phyloP scores from a whole-genome alignment of 2,113 vertebrate species.

The Pomatorhinus ruficollis region DNA sequence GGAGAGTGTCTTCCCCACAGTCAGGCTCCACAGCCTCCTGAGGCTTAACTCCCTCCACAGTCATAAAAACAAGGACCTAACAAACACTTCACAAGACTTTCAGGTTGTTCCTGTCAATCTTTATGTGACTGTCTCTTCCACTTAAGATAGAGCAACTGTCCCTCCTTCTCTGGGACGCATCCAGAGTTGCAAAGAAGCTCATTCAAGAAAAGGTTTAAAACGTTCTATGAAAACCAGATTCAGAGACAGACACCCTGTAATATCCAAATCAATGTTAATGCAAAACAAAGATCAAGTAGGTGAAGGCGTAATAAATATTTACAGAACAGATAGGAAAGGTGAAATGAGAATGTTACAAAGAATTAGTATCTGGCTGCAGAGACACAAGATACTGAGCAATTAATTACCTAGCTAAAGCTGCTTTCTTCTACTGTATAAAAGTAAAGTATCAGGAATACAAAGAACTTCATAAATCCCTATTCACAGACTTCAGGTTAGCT shows the following conservation, averaged over 20 bases:
- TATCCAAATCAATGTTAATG: not conserved
- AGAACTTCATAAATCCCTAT: not conserved
- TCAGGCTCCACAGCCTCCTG: too few species aligned
- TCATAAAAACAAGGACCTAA: not conserved
- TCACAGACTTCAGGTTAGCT: not conserved
- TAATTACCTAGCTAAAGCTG: not conserved
- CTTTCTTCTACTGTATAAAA: not conserved
- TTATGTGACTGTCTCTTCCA: not conserved
- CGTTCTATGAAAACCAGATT: not conserved
- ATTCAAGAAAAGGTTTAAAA: not conserved
- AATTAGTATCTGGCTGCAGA: not conserved
- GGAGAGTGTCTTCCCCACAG: too few species aligned
- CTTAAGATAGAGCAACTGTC: not conserved
- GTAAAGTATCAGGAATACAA: not conserved
- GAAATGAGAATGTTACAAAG: not conserved
- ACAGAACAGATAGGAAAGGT: not conserved
- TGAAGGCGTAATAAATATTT: not conserved
- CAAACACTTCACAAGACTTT: not conserved
- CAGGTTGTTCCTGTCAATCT: not conserved
- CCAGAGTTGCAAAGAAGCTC: not conserved
- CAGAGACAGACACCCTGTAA: not conserved
- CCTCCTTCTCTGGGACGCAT: not conserved
- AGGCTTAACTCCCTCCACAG: too few species aligned
- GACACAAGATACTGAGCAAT: not conserved
- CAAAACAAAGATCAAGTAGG: not conserved